Conservation (phyloP, 2,797 vertebrate genomes). For the Acrossocheilus fasciatus region DNA sequence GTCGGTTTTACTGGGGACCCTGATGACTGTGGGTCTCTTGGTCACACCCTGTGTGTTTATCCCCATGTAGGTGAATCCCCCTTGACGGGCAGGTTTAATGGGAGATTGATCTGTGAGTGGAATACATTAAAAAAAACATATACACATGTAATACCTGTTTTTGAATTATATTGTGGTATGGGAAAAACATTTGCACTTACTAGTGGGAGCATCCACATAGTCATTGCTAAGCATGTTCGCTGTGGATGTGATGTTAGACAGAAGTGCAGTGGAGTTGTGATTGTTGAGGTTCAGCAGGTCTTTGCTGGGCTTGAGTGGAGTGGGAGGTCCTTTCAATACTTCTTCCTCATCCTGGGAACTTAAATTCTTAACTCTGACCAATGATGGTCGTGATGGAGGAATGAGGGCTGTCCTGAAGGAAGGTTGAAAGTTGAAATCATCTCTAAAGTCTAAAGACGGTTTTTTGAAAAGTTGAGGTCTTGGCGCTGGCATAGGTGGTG, state of each 20-base stretch:
- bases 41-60: slow-evolving; percentile 65
- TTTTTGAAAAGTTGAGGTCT: slow-evolving; percentile 82
- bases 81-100: slow-evolving; percentile 73
- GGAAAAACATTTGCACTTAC: slow-evolving; percentile 74
- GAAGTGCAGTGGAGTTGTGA: slow-evolving; percentile 74
- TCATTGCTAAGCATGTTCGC: slow-evolving; percentile 60
- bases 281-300: slow-evolving; percentile 88
- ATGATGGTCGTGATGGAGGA: slow-evolving; percentile 71
- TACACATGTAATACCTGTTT: not conserved
- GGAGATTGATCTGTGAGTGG: slow-evolving; percentile 65
- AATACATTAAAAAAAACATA: slow-evolving; percentile 43
- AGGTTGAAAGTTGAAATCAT: slow-evolving; percentile 67
- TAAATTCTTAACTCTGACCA: slow-evolving; percentile 75
- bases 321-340: slow-evolving; percentile 45
- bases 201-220: slow-evolving; percentile 67
- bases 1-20: slow-evolving; percentile 84
- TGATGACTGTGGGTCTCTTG: slow-evolving; percentile 93
- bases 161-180: not conserved
- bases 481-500: slow-evolving; percentile 70
- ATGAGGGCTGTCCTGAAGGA: slow-evolving; percentile 63
- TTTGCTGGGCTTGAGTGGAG: slow-evolving; percentile 68
- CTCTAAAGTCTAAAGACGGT: slow-evolving; percentile 64
- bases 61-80: slow-evolving; percentile 57
- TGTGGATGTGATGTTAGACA: slow-evolving; percentile 38
- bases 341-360: slow-evolving; percentile 72